Percentiles rank a stretch among this genome's conserved stretches.
Evolutionary conservation across 2,113 vertebrate species (phyloP).

Genomic region (Motacilla alba): DNA sequence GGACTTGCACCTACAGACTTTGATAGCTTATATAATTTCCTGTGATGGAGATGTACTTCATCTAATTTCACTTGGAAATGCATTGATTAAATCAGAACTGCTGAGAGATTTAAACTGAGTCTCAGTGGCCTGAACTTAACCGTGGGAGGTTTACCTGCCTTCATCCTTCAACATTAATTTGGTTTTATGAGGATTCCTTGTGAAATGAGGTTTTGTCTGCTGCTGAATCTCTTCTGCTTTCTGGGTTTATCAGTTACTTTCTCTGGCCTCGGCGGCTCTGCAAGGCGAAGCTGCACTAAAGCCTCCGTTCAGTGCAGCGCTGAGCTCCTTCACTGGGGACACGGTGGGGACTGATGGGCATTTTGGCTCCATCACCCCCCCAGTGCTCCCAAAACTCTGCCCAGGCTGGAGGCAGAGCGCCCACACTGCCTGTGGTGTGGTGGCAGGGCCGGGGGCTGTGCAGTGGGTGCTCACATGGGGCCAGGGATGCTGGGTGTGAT

Average conservation of each 20-base stretch:
- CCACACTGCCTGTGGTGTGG: background rate
- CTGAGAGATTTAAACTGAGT: conserved; percentile 56
- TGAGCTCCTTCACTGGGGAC: background rate
- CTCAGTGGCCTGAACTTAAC: conserved; percentile 53
- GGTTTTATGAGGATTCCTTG: conserved; percentile 37
- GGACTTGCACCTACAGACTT: conserved; percentile 35
- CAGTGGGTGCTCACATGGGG: accelerated
- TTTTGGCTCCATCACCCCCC: background rate
- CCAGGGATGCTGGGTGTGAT: background rate
- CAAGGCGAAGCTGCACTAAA: background rate
- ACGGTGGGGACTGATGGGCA: accelerated
- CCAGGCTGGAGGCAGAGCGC: background rate
- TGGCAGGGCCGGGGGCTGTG: background rate
- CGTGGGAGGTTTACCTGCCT: conserved; percentile 56
- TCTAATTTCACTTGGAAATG: conserved; percentile 65
- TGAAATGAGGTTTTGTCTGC: conserved; percentile 40
- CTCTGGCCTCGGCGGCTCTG: background rate
- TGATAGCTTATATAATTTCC: conserved; percentile 55
- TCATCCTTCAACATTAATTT: conserved; percentile 60
- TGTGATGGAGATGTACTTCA: conserved; percentile 53
- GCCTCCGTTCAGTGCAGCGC: accelerated
- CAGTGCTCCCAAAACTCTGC: background rate
- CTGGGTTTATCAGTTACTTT: background rate
- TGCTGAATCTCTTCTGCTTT: background rate
- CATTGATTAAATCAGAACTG: conserved; percentile 63